phyloP scores from a whole-genome alignment of 2,888 invertebrate genomes.

The Fragum whitleyi region DNA sequence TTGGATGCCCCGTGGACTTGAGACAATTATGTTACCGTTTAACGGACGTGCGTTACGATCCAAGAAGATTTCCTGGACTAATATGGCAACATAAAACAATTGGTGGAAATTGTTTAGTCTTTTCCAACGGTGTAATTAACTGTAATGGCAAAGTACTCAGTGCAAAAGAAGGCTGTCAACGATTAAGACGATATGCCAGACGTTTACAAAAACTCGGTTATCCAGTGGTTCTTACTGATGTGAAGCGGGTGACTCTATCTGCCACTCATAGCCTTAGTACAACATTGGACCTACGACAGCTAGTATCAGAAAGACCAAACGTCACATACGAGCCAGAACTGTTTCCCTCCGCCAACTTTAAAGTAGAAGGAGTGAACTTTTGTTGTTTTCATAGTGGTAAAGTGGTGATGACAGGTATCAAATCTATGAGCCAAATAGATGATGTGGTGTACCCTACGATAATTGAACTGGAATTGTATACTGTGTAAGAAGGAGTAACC shows the following conservation, averaged over 20 bases:
- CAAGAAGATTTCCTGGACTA: constrained; percentile 29
- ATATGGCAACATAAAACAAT: constrained; percentile 44
- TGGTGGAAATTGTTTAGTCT: constrained; percentile 41
- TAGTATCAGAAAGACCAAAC: constrained; percentile 7
- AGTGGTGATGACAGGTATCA: constrained; percentile 44
- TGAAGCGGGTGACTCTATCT: constrained; percentile 21
- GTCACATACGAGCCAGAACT: constrained; percentile 36
- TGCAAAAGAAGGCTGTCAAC: constrained; percentile 19
- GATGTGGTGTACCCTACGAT: background rate
- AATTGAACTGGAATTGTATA: constrained; percentile 22
- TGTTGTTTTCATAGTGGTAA: constrained; percentile 46
- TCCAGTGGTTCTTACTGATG: background rate
- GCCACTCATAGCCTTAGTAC: constrained; percentile 15
- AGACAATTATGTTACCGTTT: constrained; percentile 27
- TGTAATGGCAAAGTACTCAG: constrained; percentile 29
- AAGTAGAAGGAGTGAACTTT: constrained; percentile 15
- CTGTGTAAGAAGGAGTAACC: constrained; percentile 4
- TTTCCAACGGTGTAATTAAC: constrained; percentile 34
- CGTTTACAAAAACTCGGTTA: constrained; percentile 31
- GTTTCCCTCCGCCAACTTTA: constrained; percentile 29
- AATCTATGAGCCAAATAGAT: constrained; percentile 1
- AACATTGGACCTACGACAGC: constrained; percentile 1
- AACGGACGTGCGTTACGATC: constrained; percentile 29
- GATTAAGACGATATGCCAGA: constrained; percentile 34
- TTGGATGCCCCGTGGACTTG: constrained; percentile 22